These are phyloP conservation scores for Gallinago undulata DNA, from an alignment of 2,113 vertebrate genomes.

Conservation along the genomic window DNA sequence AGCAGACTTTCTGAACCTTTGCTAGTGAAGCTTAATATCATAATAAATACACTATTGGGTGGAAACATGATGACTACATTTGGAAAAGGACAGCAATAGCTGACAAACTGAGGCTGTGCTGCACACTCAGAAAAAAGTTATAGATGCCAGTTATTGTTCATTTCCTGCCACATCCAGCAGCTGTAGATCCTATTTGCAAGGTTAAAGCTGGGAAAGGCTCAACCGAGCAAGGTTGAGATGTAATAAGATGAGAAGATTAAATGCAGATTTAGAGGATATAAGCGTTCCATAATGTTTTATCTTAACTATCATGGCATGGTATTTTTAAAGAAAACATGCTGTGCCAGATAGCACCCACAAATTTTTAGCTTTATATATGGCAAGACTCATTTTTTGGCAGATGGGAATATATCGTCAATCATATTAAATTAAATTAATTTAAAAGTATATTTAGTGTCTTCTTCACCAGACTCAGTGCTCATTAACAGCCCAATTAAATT, in stretches of 20 bases:
- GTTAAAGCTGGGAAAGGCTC: background rate
- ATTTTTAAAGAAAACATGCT: background rate
- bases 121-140: background rate
- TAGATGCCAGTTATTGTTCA: background rate
- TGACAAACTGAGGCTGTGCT: background rate
- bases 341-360: background rate
- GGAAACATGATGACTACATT: background rate
- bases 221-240: background rate
- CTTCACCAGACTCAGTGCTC: background rate
- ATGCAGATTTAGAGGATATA: background rate
- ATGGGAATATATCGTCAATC: background rate
- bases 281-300: background rate
- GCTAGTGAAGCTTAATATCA: background rate
- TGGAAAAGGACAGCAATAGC: background rate
- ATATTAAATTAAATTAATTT: background rate
- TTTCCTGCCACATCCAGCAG: constrained; percentile 18
- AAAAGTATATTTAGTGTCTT: background rate
- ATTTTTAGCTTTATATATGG: background rate
- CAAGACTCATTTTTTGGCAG: background rate
- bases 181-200: background rate
- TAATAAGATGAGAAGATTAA: constrained; percentile 1
- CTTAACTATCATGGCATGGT: background rate
- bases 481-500: background rate
- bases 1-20: background rate
- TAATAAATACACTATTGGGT: background rate